A percentile compares a stretch with the other conserved stretches of the same genome.
These are phyloP conservation scores for Imbricaverruca yamaguchii DNA, from an alignment of 2,888 invertebrate species.

Conservation along the genomic window DNA sequence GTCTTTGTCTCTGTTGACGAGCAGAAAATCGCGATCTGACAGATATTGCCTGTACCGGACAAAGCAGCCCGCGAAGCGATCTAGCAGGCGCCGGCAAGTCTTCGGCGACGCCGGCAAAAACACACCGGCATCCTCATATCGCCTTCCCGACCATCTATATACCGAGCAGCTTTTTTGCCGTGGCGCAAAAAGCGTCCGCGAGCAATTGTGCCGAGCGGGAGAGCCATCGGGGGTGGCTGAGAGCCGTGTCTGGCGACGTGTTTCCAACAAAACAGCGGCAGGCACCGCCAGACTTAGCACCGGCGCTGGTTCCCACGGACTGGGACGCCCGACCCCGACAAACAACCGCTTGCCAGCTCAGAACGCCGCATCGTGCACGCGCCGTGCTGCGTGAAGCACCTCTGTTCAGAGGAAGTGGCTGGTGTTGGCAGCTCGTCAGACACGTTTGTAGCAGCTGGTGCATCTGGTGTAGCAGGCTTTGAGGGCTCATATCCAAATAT, in stretches of 20 bases:
- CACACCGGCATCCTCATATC: background rate
- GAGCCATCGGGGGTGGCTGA: background rate
- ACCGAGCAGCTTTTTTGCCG: background rate
- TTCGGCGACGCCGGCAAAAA: background rate
- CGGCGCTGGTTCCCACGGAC: background rate
- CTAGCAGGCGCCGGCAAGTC: background rate
- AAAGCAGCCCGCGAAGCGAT: background rate
- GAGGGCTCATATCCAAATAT: no score
- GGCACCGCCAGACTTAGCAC: background rate
- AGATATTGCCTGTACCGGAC: background rate
- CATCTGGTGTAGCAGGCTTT: no score
- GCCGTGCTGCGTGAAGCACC: no score
- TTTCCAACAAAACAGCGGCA: background rate
- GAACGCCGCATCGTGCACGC: no score
- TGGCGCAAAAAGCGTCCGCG: background rate
- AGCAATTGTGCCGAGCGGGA: background rate
- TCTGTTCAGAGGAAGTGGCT: no score
- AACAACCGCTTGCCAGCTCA: background rate
- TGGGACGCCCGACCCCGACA: background rate
- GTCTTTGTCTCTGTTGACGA: background rate
- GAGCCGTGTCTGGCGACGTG: background rate
- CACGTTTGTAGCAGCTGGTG: no score
- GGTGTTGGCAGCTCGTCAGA: no score
- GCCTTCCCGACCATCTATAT: background rate
- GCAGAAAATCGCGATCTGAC: background rate